Evolutionary conservation across 2,888 invertebrate species (phyloP).

Genomic region (Rugalucina vietnamica): DNA sequence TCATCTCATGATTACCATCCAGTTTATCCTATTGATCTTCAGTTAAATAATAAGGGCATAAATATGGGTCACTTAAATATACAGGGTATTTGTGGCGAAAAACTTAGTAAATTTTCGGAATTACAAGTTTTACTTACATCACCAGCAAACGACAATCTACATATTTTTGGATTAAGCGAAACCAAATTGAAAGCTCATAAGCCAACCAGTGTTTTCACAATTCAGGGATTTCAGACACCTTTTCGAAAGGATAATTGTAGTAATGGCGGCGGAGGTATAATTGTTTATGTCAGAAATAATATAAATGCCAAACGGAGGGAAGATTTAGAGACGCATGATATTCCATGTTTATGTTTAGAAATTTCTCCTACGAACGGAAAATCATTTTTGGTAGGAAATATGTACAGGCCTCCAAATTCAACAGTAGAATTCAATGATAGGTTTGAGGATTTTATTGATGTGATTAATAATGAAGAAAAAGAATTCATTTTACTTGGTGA

Average conservation of each 20-base stretch:
- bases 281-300: not conserved
- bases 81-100: too few species aligned
- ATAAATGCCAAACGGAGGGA: too few species aligned
- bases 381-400: not conserved
- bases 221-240: not conserved
- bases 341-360: not conserved
- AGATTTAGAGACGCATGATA: too few species aligned
- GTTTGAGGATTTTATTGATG: not conserved
- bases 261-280: not conserved
- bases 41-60: not conserved
- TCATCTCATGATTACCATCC: not conserved
- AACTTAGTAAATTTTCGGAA: not conserved
- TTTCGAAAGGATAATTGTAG: not conserved
- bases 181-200: not conserved
- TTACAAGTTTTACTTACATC: not conserved
- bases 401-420: not conserved
- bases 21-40: not conserved
- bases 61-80: too few species aligned
- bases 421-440: not conserved
- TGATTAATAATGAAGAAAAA: not conserved
- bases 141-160: not conserved
- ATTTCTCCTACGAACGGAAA: not conserved
- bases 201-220: not conserved
- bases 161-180: not conserved
- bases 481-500: not conserved